Evolutionary conservation across 2,113 vertebrate species (phyloP).

Genomic region (Peromyscus californicus): DNA sequence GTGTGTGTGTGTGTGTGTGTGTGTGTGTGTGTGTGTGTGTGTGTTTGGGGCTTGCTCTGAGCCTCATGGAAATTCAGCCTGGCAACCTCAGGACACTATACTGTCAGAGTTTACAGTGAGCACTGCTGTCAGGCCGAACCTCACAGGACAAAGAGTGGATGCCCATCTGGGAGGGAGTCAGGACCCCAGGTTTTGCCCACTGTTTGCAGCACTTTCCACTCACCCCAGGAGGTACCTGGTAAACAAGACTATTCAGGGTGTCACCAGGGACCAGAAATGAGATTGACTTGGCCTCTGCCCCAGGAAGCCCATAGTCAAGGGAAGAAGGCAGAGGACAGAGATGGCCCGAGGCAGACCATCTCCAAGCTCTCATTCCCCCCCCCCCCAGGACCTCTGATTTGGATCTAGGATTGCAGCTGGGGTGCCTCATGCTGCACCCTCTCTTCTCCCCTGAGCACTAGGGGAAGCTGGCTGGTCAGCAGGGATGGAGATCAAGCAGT

Average conservation of each 20-base stretch:
- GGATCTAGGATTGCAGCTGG: not conserved
- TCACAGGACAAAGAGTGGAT: not conserved
- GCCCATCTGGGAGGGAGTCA: not conserved
- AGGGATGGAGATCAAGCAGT: not conserved
- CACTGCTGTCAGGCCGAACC: not conserved
- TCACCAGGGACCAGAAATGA: not conserved
- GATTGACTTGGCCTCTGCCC: too few species aligned
- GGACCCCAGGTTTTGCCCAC: not conserved
- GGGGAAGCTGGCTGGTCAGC: not conserved
- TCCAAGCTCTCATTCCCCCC: not conserved
- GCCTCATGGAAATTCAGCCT: rapidly evolving
- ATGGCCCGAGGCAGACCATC: rapidly evolving
- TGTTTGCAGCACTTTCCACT: not conserved
- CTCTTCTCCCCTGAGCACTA: rapidly evolving
- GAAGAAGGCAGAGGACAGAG: too few species aligned
- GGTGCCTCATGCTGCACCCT: not conserved
- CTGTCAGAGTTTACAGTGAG: not conserved
- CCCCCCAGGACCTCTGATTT: rapidly evolving
- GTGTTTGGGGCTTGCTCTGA: not conserved
- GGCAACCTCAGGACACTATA: not conserved
- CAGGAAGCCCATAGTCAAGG: not conserved
- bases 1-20: not conserved
- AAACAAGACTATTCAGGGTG: not conserved
- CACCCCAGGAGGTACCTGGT: too few species aligned
- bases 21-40: not conserved